Evolutionary conservation across 2,113 vertebrate genomes (phyloP).

Genomic region (Vicugna pacos): DNA sequence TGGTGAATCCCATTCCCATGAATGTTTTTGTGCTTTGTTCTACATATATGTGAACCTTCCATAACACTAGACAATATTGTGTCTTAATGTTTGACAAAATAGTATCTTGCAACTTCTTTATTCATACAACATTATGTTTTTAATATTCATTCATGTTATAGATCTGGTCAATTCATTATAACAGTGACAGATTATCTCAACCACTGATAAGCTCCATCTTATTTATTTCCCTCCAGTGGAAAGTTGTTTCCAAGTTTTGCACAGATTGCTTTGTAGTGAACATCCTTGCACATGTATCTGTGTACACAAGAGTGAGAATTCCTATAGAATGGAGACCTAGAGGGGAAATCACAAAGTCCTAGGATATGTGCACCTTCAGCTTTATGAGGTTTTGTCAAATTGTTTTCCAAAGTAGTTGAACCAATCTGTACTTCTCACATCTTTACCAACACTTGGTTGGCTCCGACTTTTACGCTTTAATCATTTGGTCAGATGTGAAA

Average conservation of each 20-base stretch:
- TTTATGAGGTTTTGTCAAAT: neutral
- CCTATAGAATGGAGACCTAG: neutral
- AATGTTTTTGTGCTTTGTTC: neutral
- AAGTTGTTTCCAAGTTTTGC: neutral
- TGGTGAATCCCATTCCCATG: neutral
- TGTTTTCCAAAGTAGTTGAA: slow-evolving; percentile 1
- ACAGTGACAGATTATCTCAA: neutral
- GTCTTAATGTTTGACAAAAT: neutral
- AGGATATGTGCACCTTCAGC: neutral
- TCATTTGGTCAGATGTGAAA: slow-evolving; percentile 17
- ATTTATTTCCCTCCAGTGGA: neutral
- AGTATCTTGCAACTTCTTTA: slow-evolving; percentile 11
- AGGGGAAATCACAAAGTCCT: neutral
- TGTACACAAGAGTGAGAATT: neutral
- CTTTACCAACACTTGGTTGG: neutral
- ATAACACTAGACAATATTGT: neutral
- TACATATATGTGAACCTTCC: neutral
- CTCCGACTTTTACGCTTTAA: slow-evolving; percentile 4
- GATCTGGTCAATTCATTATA: slow-evolving; percentile 22
- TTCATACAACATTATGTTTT: slow-evolving; percentile 32
- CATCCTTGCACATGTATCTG: neutral
- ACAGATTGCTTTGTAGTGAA: neutral
- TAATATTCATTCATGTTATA: neutral
- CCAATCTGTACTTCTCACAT: neutral
- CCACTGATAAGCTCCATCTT: neutral